A percentile compares a stretch with the other conserved stretches of the same genome.
Evolutionary conservation across 1,140 invertebrate genomes (phyloP).

Genomic region (Dendrolimus kikuchii): DNA sequence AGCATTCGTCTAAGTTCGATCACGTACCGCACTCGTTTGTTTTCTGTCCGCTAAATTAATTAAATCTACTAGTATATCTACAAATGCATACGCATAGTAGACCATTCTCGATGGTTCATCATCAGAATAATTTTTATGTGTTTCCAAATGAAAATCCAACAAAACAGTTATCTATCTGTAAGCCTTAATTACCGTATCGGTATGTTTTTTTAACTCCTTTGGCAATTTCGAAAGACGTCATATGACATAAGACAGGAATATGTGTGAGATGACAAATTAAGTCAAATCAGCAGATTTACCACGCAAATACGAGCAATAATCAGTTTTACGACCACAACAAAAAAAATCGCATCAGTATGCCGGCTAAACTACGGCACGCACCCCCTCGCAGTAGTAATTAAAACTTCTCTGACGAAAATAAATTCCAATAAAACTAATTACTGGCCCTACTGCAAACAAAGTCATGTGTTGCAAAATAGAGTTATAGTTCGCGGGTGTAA

Average conservation of each 20-base stretch:
- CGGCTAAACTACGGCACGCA: slow-evolving; percentile 34
- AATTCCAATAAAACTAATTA: slow-evolving; percentile 57
- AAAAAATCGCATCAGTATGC: slow-evolving; percentile 42
- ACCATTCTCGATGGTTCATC: no score
- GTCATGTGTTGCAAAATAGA: slow-evolving; percentile 37
- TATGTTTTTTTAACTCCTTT: no score
- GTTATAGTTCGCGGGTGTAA: slow-evolving; percentile 47
- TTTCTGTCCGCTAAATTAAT: slow-evolving; percentile 37
- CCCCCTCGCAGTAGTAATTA: slow-evolving; percentile 41
- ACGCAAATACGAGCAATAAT: slow-evolving; percentile 28
- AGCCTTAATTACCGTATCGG: no score
- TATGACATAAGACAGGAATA: no score
- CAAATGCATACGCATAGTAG: no score
- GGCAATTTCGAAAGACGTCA: no score
- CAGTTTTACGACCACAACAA: slow-evolving; percentile 53
- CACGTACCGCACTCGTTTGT: slow-evolving; percentile 38
- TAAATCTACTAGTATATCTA: slow-evolving; percentile 6
- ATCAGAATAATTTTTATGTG: no score
- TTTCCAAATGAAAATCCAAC: no score
- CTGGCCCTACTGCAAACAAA: slow-evolving; percentile 35
- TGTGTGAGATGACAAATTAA: slow-evolving; percentile 1
- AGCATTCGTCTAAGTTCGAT: slow-evolving; percentile 32
- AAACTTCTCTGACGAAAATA: slow-evolving; percentile 54
- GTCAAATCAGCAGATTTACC: slow-evolving; percentile 35
- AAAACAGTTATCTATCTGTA: no score